A percentile compares a stretch with the other conserved stretches of the same genome.
Evolutionary conservation across 2,888 invertebrate genomes (phyloP).

Genomic region (Leptinotarsa juncta): DNA sequence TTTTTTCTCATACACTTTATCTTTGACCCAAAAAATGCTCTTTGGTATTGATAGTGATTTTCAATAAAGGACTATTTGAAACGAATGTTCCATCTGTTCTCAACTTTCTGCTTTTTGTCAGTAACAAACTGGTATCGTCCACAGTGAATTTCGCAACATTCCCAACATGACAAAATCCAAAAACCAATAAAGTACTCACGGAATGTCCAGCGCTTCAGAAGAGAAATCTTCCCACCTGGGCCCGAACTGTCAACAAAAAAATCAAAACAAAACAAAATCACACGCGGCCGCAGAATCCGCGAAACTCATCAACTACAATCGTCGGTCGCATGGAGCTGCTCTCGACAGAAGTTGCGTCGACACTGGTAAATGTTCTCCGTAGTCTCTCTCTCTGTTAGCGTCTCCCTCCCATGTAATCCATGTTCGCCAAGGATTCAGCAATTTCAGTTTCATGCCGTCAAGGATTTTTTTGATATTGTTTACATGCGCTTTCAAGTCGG

Average conservation of each 20-base stretch:
- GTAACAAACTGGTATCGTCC: neutral
- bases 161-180: neutral
- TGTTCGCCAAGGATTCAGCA: conserved; percentile 23
- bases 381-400: conserved; percentile 21
- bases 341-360: conserved; percentile 42
- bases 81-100: too few relatives aligned
- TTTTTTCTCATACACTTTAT: too few relatives aligned
- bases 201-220: conserved; percentile 3
- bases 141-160: neutral
- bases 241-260: conserved; percentile 25
- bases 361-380: conserved; percentile 37
- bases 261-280: conserved; percentile 31
- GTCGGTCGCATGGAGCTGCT: conserved; percentile 27
- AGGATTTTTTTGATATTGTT: conserved; percentile 20
- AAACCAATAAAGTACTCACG: conserved; percentile 19
- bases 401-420: conserved; percentile 22
- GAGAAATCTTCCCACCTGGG: conserved; percentile 15
- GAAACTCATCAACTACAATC: conserved; percentile 33
- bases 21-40: too few relatives aligned
- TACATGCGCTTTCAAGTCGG: conserved; percentile 11
- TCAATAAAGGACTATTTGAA: too few relatives aligned
- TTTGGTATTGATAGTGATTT: too few relatives aligned
- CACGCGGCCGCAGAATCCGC: conserved; percentile 37
- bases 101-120: too few relatives aligned
- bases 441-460: conserved; percentile 14